A percentile compares a stretch with the other conserved stretches of the same genome.
Conservation (phyloP, 64 coral and sea anemone species). For the Montipora capricornis region DNA sequence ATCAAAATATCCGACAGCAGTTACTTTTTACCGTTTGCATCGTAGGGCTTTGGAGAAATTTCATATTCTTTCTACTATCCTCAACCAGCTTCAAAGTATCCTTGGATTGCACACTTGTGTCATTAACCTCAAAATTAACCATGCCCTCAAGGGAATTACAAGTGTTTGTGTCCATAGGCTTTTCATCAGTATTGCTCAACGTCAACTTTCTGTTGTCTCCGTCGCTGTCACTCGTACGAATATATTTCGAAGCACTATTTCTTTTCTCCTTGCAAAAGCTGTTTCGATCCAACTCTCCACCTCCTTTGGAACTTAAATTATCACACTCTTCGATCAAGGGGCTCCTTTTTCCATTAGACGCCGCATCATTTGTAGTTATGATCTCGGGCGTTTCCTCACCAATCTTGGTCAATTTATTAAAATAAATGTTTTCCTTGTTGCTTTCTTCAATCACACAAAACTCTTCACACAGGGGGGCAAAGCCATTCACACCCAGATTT, state of each 20-base stretch:
- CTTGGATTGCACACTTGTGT: constrained; percentile 84
- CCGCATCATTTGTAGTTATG: background rate
- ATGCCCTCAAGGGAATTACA: constrained; percentile 50
- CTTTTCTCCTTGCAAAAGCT: constrained; percentile 14
- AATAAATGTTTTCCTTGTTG: constrained; percentile 85
- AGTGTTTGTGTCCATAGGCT: constrained; percentile 10
- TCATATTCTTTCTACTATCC: constrained; percentile 8
- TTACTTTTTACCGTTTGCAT: constrained; percentile 84
- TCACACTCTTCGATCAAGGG: constrained; percentile 34
- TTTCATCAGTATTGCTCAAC: constrained; percentile 25
- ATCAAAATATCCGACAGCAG: constrained; percentile 97
- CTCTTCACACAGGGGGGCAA: constrained; percentile 51
- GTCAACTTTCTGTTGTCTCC: constrained; percentile 47
- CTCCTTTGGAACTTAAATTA: background rate
- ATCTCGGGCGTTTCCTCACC: background rate
- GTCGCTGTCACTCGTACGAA: constrained; percentile 45
- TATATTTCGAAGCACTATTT: constrained; percentile 83
- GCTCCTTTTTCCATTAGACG: constrained; percentile 2
- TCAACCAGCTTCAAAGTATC: constrained; percentile 53
- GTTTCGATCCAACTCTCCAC: constrained; percentile 9
- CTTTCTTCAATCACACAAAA: constrained; percentile 70
- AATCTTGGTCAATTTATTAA: constrained; percentile 9
- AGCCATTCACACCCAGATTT: constrained; percentile 30
- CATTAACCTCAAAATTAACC: constrained; percentile 75
- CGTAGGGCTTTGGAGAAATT: constrained; percentile 57